Evolutionary conservation across 2,888 invertebrate genomes (phyloP), one percentile per base, ranked within the genome.

Genomic region (Gari tellinella): DNA sequence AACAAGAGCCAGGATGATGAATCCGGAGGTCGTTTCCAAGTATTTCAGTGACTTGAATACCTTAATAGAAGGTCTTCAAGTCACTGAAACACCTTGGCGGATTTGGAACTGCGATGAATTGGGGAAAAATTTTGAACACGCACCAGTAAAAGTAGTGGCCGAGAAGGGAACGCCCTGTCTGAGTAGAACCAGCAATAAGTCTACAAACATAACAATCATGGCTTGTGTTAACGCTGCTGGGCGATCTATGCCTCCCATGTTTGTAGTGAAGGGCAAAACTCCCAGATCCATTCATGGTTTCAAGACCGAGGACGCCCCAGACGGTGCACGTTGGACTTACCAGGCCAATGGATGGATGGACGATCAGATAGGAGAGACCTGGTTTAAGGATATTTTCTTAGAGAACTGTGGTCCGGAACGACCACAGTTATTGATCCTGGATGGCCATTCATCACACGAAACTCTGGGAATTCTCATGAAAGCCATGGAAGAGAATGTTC

Each of bases 231-330:
- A 75, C 43, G 79, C 74, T 14, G 60, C 67, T 8, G 82, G 77
- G 12, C 10, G 26, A 2, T 21, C 21, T n/a, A 80, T 83, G 75
- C 70, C 77, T n/a, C 2, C 80, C 14, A 7, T 81, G 2, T 53
- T 79, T 5, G 72, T 82, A 10, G 79, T 70, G 1, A 81, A 80
- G 43, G 80, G 80, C 14, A 80, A 82, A 61, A 80, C 81, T 2
- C 4, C 43, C 2, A 65, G 38, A 38, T 64, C 66, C 0, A 37
- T 83, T 7, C 77, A 78, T 23, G 68, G 64, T 0, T 75, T 78
- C 38, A 72, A 73, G 2, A 72, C 72, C 0, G 19, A 17, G 2
- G 66, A 79, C 7, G 69, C 69, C 1, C 31, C 31, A 31, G 31
- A 7, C 4, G 31, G 31, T 7, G 10, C 31, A 10, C 10, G 31